A percentile compares a stretch with the other conserved stretches of the same genome.
Conservation (phyloP, 30 jellyfish, hydroid and myxozoan species). For the Pelagia noctiluca region DNA sequence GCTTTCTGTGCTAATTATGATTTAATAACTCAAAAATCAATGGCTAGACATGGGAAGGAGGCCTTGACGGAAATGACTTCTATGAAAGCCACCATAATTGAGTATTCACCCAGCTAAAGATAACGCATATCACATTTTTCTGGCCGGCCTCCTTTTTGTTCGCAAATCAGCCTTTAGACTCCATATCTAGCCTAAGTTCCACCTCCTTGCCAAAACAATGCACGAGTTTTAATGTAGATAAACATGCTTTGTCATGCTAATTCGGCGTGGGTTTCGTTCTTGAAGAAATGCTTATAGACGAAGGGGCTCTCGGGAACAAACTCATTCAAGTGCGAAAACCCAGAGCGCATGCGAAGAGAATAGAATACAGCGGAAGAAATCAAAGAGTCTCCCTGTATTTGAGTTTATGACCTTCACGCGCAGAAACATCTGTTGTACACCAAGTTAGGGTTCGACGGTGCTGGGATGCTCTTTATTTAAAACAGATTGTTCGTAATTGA, state of each 20-base stretch:
- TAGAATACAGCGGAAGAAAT: too few relatives aligned
- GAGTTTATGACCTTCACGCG: too few relatives aligned
- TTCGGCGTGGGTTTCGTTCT: constrained; percentile 60
- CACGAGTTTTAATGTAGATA: constrained; percentile 16
- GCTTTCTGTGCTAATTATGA: not conserved
- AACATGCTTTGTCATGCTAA: constrained; percentile 37
- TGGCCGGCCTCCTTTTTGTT: constrained; percentile 37
- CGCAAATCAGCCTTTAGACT: constrained; percentile 13
- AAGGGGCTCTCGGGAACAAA: constrained; percentile 52
- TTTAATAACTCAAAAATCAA: not conserved
- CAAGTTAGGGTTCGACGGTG: too few relatives aligned
- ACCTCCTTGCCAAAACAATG: constrained; percentile 14
- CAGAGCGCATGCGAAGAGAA: constrained; percentile 37
- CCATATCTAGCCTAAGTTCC: constrained; percentile 13
- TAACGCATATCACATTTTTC: constrained; percentile 26
- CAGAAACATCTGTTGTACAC: too few relatives aligned
- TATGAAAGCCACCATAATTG: not conserved
- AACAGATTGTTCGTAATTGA: too few relatives aligned
- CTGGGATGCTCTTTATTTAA: too few relatives aligned
- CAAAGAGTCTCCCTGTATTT: too few relatives aligned
- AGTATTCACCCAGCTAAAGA: not conserved
- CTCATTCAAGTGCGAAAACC: constrained; percentile 50
- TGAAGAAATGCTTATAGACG: constrained; percentile 2
- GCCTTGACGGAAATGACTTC: constrained; percentile 6
- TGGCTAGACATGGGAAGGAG: not conserved